A percentile compares a stretch with the other conserved stretches of the same genome.
Evolutionary conservation across 2,797 vertebrate species (phyloP).

Genomic region (Anabacerthia variegaticeps): DNA sequence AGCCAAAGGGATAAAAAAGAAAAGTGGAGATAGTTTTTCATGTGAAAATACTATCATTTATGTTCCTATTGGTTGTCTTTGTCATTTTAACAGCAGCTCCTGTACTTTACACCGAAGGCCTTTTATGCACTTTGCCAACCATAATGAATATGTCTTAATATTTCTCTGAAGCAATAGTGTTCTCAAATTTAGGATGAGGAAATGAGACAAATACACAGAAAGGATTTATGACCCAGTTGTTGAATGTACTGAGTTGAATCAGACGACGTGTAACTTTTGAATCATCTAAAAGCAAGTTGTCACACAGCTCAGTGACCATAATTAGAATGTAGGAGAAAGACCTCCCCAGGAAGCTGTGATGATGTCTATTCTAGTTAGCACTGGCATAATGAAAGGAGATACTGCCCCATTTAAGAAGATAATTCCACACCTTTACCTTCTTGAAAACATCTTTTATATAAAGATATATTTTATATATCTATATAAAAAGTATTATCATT

Average conservation of each 20-base stretch:
- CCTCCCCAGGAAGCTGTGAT: not conserved
- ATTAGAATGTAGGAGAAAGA: not conserved
- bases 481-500: not conserved
- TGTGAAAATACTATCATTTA: not conserved
- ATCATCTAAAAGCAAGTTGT: not conserved
- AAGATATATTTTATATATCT: not conserved
- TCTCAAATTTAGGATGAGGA: not conserved
- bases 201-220: not conserved
- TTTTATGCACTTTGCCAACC: not conserved
- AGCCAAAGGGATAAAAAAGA: slow-evolving; percentile 32
- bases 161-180: not conserved
- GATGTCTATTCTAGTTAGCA: not conserved
- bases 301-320: not conserved
- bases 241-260: not conserved
- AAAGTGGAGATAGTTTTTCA: not conserved
- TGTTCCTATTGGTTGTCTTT: not conserved
- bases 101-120: not conserved
- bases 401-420: not conserved
- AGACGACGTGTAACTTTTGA: not conserved
- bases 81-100: slow-evolving; percentile 9
- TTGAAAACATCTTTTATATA: not conserved
- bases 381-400: not conserved
- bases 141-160: not conserved
- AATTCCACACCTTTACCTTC: not conserved
- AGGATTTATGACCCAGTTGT: slow-evolving; percentile 12